Evolutionary conservation across 2,888 invertebrate species (phyloP), one percentile per base, ranked within the genome.

Genomic region (Chrysolina oricalcia): DNA sequence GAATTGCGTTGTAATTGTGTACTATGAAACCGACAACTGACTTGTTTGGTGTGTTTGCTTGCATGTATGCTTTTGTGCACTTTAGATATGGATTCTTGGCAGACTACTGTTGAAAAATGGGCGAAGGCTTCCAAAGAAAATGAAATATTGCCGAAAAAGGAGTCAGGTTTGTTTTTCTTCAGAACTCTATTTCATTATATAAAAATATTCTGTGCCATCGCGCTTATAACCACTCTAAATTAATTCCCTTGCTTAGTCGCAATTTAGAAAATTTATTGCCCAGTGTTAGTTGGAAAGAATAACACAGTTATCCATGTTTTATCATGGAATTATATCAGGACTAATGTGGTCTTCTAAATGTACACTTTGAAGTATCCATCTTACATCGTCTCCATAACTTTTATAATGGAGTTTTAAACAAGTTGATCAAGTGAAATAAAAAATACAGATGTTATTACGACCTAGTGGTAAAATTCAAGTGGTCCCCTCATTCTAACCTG

Each of bases 101-200:
- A 81, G 73, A 75, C 76, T 75, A 83, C 84, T 75, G 81, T 87
- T 80, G 87, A 86, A 77, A 84, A 83, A 79, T 88, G 88, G 88
- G 82, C 87, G 78, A 87, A 86, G 77, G 84, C 86, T 66, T 87
- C 88, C n/a, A 80, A 87, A 75, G 84, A 85, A 76, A 85, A 84
- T 81, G 80, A 85, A 78, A 82, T 83, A 72, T 81, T 85, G 46
- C 84, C 83, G 72, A 82, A 84, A 72, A 83, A 80, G 67, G 86
- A 86, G 73, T 85, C 87, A 86, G 88, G 88, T 88, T 85, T 81
- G 87, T 87, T 81, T 81, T 74, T 69, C 23, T 74, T 74, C 70
- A 66, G 43, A 40, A 23, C 46, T 63, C 66, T 73, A 21, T 59
- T 73, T 72, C 46, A 69, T 8, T 41, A 35, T 0, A 35, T 67